Evolutionary conservation across 2,888 invertebrate genomes (phyloP), one percentile per base, ranked within the genome.

Genomic region (Nomada flava): DNA sequence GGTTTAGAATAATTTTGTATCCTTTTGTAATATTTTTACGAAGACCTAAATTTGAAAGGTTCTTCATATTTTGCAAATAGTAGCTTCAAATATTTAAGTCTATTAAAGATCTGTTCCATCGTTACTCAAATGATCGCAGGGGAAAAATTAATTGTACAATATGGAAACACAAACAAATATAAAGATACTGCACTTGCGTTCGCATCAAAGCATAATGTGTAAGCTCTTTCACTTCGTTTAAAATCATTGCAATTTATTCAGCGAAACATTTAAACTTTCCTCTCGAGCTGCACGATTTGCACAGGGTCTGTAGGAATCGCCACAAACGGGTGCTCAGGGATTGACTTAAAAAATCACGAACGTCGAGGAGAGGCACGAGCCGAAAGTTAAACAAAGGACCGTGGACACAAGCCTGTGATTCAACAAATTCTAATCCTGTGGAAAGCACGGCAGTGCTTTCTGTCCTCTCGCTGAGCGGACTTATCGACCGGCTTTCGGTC

Each of bases 341-440:
- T 76, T 47, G 76, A 50, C 53, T 78, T n/a, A 9, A 73, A 76
- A 77, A 63, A 63, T 76, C 68, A 50, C 26, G 42, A 7, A 50
- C 55, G 23, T 42, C 47, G 62, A 60, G 53, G 53, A 67, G 63
- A 18, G 68, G 63, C 36, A 63, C 42, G 13, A 57, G 42, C 23
- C 62, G 79, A 72, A 72, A 72, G 67, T 71, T 64, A 71, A 79
- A 72, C 67, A 78, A 72, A 77, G 71, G 65, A 26, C 47, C 42
- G 77, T 44, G 70, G 64, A 64, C 77, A 70, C 42, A 68, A 47
- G 76, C 47, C 15, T n/a, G 65, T 69, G 69, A 62, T 73, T 67
- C 76, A 71, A 59, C 75, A 70, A 79, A 85, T 82, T 64, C 74
- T 29, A 82, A 67, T 78, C 74, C 74, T n/a, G 42, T 67, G 53